phyloP scores from a whole-genome alignment of 2,888 invertebrate species.

The Spodoptera littoralis region DNA sequence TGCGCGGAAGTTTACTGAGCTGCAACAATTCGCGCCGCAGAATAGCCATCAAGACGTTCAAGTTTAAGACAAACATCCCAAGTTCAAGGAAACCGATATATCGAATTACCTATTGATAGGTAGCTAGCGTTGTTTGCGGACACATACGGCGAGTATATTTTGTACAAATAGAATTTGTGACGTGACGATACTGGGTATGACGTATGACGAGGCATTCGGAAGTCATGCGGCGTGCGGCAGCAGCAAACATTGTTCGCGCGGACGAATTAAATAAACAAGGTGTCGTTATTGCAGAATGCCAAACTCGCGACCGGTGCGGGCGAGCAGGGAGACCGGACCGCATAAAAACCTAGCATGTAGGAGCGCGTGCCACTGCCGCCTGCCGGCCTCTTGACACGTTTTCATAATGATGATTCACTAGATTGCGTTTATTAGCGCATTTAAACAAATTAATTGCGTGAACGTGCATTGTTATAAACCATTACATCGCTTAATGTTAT shows the following conservation, averaged over 20 bases:
- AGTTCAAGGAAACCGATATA: slow-evolving; percentile 63
- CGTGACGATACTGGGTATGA: slow-evolving; percentile 56
- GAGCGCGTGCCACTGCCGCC: slow-evolving; percentile 65
- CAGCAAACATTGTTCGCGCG: slow-evolving; percentile 60
- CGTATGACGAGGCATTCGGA: slow-evolving; percentile 47
- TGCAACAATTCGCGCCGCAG: slow-evolving; percentile 61
- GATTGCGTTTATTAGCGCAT: slow-evolving; percentile 72
- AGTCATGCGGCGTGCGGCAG: slow-evolving; percentile 28
- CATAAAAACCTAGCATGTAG: slow-evolving; percentile 48
- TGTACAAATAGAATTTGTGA: slow-evolving; percentile 53
- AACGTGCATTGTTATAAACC: slow-evolving; percentile 39
- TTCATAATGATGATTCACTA: slow-evolving; percentile 77
- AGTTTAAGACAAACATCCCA: slow-evolving; percentile 60
- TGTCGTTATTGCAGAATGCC: slow-evolving; percentile 32
- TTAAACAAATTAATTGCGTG: slow-evolving; percentile 64
- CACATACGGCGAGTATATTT: slow-evolving; percentile 27
- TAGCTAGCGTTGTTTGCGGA: slow-evolving; percentile 34
- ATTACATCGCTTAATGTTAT: slow-evolving; percentile 20
- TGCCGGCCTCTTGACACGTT: slow-evolving; percentile 76
- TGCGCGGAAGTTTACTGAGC: slow-evolving; percentile 59
- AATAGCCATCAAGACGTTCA: slow-evolving; percentile 54
- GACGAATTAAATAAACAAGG: slow-evolving; percentile 70
- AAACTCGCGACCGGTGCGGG: slow-evolving; percentile 6
- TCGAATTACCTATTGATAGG: slow-evolving; percentile 57
- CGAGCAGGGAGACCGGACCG: slow-evolving; percentile 35